phyloP scores from a whole-genome alignment of 2,797 vertebrate genomes.

The Podargus strigoides region DNA sequence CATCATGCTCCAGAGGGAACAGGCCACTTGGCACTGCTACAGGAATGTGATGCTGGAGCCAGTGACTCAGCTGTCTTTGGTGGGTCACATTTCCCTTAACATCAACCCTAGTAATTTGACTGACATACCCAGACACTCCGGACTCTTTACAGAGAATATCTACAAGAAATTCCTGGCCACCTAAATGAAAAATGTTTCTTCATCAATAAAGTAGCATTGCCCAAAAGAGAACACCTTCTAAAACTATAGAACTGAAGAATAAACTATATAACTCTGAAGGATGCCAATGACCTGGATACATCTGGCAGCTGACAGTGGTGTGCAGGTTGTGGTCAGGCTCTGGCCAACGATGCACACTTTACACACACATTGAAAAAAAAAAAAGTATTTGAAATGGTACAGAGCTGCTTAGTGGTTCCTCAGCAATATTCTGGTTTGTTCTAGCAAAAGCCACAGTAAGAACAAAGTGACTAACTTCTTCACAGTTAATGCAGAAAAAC shows the following conservation, averaged over 20 bases:
- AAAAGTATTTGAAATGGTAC: neutral
- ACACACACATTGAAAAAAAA: neutral
- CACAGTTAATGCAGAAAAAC: fast-evolving
- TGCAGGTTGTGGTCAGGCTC: too few relatives aligned
- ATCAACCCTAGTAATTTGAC: fast-evolving
- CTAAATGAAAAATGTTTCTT: neutral
- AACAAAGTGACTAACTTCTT: neutral
- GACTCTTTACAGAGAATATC: too few relatives aligned
- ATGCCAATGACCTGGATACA: fast-evolving
- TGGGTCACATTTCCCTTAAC: fast-evolving
- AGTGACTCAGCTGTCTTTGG: neutral
- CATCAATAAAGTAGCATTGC: neutral
- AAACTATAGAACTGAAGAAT: too few relatives aligned
- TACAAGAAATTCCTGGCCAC: neutral
- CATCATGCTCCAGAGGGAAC: neutral
- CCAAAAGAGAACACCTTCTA: neutral
- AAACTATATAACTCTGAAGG: too few relatives aligned
- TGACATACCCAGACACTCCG: neutral
- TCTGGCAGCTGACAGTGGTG: too few relatives aligned
- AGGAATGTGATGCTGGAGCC: fast-evolving
- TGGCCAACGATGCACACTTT: too few relatives aligned
- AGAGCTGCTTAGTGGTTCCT: neutral
- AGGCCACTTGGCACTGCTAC: fast-evolving
- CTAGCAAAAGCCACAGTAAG: neutral
- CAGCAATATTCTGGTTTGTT: neutral